Evolutionary conservation across 2,113 vertebrate genomes (phyloP), one percentile per base, ranked within the genome.

Genomic region (Ciconia maguari): DNA sequence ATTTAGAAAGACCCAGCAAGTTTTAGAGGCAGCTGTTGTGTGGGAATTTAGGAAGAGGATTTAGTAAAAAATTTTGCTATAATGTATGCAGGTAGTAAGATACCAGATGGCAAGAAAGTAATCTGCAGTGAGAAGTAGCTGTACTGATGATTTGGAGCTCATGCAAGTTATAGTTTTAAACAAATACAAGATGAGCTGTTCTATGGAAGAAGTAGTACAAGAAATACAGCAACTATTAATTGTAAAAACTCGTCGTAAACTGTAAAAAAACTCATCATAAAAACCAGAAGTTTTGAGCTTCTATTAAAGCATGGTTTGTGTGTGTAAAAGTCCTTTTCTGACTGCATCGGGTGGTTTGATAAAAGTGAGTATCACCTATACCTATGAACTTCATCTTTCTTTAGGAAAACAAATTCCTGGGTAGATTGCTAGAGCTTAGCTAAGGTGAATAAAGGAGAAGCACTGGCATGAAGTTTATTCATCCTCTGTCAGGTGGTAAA

Each of bases 41-140:
- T 30, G 48, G 26, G 52, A 75, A 41, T 79, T 90, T 30, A 58
- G 34, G 52, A 83, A 34, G 25, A 68, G 29, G 14, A 36, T 72
- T 83, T 80, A 61, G 30, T 77, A 0, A 74, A 74, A 92, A 61
- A 9, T 4, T 34, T 89, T 70, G 2, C 34, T 75, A 7, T 55
- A 30, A 18, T 61, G 2, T 46, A 4, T 91, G 18, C 32, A 60
- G 38, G 13, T 80, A 30, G 20, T 51, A 83, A 64, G n/a, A 64
- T 76, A 62, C 6, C 3, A 76, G 18, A 49, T 76, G 62, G 16
- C 46, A 68, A 16, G 16, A 83, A 83, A 13, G 25, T 60, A 80
- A 64, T 34, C 27, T 10, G 4, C 64, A 86, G 38, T 0, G 0
- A 80, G 49, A 83, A 42, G 44, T 55, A 55, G n/a, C 21, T 57